Evolutionary conservation across 2,113 vertebrate species (phyloP), one percentile per base, ranked within the genome.

Genomic region (Alexandromys fortis): DNA sequence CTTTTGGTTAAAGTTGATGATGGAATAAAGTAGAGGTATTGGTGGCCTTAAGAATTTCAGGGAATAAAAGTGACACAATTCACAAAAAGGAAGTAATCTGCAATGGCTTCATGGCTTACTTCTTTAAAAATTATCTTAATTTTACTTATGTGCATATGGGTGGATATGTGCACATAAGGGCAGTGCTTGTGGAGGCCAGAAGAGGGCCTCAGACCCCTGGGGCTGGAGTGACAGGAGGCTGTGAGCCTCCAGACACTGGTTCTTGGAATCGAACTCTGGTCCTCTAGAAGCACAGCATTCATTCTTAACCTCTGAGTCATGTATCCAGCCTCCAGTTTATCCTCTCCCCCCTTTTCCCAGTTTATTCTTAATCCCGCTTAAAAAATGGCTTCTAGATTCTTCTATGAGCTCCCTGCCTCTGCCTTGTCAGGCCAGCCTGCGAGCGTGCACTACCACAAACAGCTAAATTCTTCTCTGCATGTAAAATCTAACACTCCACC

Each of bases 1-100:
- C 72, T 96, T 92, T 90, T 81, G 70, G 88, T 89, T 88, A 90
- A 89, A n/a, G 38, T 45, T 95, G n/a, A 45, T 58, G 49, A n/a
- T 42, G 21, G 91, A 26, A 94, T 1, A 21, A 86, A 83, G 5
- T 33, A 45, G 33, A 75, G 61, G 42, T 89, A n/a, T 93, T 87
- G 45, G 35, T 86, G 49, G 55, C 38, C 35, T 55, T 81, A 47
- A 17, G 16, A 47, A 55, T 91, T 58, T 87, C 55, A 92, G 86
- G 12, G 26, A 35, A 55, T 77, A 91, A 92, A 76, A 49, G n/a
- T 79, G 83, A 88, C 14, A 22, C 78, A 82, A 68, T 91, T 95
- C 73, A 96, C 47, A 28, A 33, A 81, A 91, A 89, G 78, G 58
- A 96, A 86, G 7, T 73, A 77, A 78, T 79, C 67, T 83, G 55